Conservation (phyloP, 2,113 vertebrate species). For the Laticauda laticaudata region DNA sequence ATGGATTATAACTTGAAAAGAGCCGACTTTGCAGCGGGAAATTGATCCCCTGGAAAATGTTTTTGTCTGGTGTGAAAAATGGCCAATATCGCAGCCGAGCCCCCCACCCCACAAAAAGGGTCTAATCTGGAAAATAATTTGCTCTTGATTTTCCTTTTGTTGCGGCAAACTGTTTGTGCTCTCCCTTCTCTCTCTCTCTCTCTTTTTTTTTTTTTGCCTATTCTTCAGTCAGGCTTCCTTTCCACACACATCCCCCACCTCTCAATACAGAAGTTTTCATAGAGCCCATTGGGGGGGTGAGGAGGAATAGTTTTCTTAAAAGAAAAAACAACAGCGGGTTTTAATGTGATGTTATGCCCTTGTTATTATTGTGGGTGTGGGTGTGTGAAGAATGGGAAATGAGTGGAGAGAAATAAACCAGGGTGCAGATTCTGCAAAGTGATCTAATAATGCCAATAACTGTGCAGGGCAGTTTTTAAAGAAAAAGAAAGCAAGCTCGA, state of each 20-base stretch:
- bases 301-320: not conserved
- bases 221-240: too few species aligned
- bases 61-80: conserved; percentile 99
- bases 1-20: conserved; percentile 95
- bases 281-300: not conserved
- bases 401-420: not conserved
- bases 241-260: not conserved
- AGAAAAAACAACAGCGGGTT: not conserved
- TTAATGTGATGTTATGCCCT: not conserved
- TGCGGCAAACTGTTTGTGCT: conserved; percentile 21
- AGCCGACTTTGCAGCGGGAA: conserved; percentile 87
- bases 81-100: conserved; percentile 74
- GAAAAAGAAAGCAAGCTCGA: not conserved
- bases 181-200: not conserved
- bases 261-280: not conserved
- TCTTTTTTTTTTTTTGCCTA: not conserved
- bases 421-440: not conserved
- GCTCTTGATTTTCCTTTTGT: conserved; percentile 73
- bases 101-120: not conserved
- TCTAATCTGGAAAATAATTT: conserved; percentile 81
- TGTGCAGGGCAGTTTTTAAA: not conserved
- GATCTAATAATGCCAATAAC: not conserved
- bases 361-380: not conserved
- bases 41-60: conserved; percentile 99
- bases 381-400: not conserved